phyloP scores from a whole-genome alignment of 2,113 vertebrate species.

The Bungarus multicinctus region DNA sequence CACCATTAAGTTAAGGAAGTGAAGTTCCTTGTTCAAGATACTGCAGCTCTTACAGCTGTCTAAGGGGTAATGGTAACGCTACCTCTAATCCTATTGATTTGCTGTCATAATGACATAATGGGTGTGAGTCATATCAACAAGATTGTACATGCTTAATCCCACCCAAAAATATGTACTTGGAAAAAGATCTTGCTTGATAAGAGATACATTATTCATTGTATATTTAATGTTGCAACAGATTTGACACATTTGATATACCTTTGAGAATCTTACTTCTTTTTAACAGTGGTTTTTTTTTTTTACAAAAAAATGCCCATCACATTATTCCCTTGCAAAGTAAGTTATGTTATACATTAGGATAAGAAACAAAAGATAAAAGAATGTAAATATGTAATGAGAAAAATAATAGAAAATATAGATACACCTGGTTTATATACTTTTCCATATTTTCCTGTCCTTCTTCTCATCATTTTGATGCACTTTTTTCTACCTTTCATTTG shows the following conservation, averaged over 20 bases:
- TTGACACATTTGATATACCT: neutral
- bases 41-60: neutral
- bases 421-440: neutral
- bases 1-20: neutral
- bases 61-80: neutral
- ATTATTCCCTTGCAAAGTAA: neutral
- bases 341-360: neutral
- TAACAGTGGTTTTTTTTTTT: neutral
- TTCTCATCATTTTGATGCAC: neutral
- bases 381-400: neutral
- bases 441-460: neutral
- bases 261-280: neutral
- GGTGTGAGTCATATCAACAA: neutral
- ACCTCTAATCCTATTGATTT: constrained; percentile 11
- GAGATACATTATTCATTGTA: neutral
- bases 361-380: neutral
- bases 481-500: neutral
- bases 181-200: neutral
- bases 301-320: neutral
- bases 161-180: neutral
- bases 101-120: neutral
- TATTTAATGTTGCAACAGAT: neutral
- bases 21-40: neutral
- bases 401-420: neutral
- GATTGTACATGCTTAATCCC: neutral